phyloP scores from a whole-genome alignment of 2,113 vertebrate species.

The Chelonoidis abingdonii region DNA sequence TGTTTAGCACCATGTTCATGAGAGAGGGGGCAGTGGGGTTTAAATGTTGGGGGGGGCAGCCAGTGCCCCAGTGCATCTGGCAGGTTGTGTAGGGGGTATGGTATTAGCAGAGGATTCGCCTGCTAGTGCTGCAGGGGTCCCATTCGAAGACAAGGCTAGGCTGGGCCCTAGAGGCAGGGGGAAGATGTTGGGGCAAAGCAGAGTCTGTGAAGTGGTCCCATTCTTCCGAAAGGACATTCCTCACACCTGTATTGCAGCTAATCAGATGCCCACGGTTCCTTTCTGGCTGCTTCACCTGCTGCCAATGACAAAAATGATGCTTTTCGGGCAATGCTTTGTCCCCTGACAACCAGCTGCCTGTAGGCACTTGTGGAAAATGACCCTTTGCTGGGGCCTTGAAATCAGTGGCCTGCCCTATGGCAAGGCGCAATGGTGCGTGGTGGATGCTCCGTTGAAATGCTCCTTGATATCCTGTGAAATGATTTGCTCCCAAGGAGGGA shows the following conservation, averaged over 20 bases:
- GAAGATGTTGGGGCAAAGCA: not conserved
- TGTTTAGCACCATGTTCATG: no score
- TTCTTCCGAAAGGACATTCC: no score
- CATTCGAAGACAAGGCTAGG: no score
- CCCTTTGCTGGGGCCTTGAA: not conserved
- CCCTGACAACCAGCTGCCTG: not conserved
- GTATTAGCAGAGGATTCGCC: not conserved
- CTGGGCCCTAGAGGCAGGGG: not conserved
- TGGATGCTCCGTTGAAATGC: not conserved
- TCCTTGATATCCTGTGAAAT: not conserved
- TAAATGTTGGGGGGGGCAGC: no score
- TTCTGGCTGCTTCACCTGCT: no score
- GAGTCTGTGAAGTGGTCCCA: not conserved
- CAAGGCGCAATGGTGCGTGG: not conserved
- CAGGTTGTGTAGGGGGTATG: not conserved
- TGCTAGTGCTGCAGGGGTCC: not conserved
- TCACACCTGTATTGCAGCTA: no score
- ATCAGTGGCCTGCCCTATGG: accelerated
- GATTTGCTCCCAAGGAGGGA: not conserved
- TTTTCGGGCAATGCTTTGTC: not conserved
- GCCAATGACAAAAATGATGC: no score
- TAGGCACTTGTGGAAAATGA: not conserved
- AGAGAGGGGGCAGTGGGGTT: not conserved
- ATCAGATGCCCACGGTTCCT: no score
- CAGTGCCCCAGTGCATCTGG: no score